Percentiles rank a stretch among this genome's conserved stretches.
phyloP scores from a whole-genome alignment of 1,140 invertebrate genomes.

The Chironomus tepperi region DNA sequence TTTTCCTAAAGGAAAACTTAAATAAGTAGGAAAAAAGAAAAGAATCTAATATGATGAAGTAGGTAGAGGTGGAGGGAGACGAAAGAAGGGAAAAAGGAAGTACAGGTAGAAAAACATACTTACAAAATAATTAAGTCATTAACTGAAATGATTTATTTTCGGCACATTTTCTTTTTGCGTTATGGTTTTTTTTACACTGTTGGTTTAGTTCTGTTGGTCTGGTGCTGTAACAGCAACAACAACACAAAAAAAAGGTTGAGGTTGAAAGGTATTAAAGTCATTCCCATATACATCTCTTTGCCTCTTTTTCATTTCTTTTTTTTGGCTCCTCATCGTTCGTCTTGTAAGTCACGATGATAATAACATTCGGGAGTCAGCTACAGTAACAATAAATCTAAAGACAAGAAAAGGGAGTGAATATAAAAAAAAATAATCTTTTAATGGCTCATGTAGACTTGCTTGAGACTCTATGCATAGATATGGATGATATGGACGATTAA shows the following conservation, averaged over 20 bases:
- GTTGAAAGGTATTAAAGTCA: no score
- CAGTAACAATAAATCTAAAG: no score
- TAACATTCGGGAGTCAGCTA: no score
- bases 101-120: conserved; percentile 16
- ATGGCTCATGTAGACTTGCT: neutral
- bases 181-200: no score
- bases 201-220: no score
- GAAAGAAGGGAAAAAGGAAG: neutral
- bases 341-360: neutral
- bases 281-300: no score
- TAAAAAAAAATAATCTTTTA: conserved; percentile 15
- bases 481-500: no score
- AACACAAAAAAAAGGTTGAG: no score
- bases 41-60: neutral
- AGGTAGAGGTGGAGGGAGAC: neutral
- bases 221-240: neutral
- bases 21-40: neutral
- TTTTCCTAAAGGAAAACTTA: neutral
- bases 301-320: no score
- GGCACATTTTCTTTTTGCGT: neutral
- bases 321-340: no score
- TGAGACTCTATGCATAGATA: neutral
- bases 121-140: conserved; percentile 22
- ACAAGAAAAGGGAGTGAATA: neutral
- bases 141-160: conserved; percentile 17